Base-by-base conservation (phyloP, 2,797 vertebrate genomes). In the Pangasius sanitwongsei region DNA sequence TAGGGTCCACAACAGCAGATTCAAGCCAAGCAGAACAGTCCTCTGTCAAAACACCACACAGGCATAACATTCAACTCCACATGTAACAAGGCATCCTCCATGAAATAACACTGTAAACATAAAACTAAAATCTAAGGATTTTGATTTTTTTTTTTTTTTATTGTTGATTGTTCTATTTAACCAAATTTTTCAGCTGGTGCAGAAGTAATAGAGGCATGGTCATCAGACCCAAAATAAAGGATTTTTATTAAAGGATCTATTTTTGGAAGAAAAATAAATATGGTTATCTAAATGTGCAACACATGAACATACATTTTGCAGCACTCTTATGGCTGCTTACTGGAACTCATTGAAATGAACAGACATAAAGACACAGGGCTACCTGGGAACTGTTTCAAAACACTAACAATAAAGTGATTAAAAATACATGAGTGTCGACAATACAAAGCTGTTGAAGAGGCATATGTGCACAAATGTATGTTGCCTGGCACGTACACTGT, bases 341-440 rank as follows among this genome's bases (percentile, higher is more conserved):
- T 55, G 48, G 65, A 85, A 34, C 18, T 85, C 63, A 31, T 1
- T 86, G 16, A 61, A 65, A n/a, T 67, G 67, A 44, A 89, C 37
- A 28, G 63, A 37, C 20, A 48, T 41, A 25, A 61, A 48, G 2
- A 81, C 6, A 28, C 53, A 77, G 9, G 6, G 18, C 44, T 80
- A 87, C 57, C 85, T 65, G 55, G 82, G 63, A 90, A 87, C 37
- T 74, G 53, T 70, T 50, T 72, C 6, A 53, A 80, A 69, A 59
- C 31, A n/a, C n/a, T 6, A 50, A 87, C 85, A 89, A 80, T 61
- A 83, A 23, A 41, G 65, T 70, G 53, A 87, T 87, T 91, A 94
- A 92, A 93, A 92, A 94, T 92, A 89, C 87, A 55, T 94, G 91
- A 92, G 91, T 85, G 85, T 57, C 12, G 5, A 78, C 88, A 84